Evolutionary conservation across 2,888 invertebrate species (phyloP).

Genomic region (Pandemis corylana): DNA sequence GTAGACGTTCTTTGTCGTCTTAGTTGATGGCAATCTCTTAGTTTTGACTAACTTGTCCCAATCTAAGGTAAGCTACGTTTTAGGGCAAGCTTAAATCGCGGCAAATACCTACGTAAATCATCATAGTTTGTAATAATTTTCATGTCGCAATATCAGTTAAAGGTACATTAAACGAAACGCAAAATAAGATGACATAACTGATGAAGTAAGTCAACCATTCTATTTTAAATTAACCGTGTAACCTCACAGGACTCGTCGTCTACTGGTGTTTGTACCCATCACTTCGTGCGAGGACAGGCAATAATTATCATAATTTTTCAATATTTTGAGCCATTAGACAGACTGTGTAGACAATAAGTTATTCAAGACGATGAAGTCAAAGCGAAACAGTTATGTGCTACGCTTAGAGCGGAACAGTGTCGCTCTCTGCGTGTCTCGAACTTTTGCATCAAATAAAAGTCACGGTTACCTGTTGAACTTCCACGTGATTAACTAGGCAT

Average conservation of each 20-base stretch:
- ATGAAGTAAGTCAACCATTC: not conserved
- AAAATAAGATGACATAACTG: not conserved
- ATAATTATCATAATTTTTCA: conserved; percentile 37
- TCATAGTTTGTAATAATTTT: not conserved
- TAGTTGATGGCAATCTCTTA: conserved; percentile 1
- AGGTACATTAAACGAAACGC: not conserved
- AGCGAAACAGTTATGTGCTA: conserved; percentile 28
- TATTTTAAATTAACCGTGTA: not conserved
- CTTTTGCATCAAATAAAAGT: conserved; percentile 21
- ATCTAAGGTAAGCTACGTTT: not conserved
- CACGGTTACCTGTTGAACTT: conserved; percentile 4
- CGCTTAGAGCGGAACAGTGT: conserved; percentile 2
- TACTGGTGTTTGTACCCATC: conserved; percentile 17
- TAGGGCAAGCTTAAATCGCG: not conserved
- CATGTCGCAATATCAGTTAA: not conserved
- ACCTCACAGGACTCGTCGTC: conserved; percentile 8
- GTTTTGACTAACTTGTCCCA: not conserved
- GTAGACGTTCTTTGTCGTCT: conserved; percentile 25
- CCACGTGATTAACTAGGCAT: conserved; percentile 23
- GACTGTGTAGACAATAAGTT: conserved; percentile 25
- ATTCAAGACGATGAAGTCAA: conserved; percentile 24
- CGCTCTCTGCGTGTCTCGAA: conserved; percentile 1
- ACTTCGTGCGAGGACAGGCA: conserved; percentile 19
- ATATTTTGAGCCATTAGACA: conserved; percentile 34
- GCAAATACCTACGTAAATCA: too few species aligned